A percentile compares a stretch with the other conserved stretches of the same genome.
phyloP scores from a whole-genome alignment of 2,797 vertebrate genomes.

The Calcarius lapponicus region DNA sequence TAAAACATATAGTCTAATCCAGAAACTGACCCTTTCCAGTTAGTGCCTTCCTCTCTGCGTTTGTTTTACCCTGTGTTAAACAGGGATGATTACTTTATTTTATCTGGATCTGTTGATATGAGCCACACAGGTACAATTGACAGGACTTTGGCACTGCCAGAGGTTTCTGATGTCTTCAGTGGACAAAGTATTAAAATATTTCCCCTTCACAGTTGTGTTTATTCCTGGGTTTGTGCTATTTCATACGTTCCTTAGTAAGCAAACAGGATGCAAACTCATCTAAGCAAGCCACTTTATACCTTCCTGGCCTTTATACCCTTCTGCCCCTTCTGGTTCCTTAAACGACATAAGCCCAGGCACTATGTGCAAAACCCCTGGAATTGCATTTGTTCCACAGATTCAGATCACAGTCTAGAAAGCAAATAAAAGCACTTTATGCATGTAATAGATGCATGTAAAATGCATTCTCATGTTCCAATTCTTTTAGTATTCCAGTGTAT shows the following conservation, averaged over 20 bases:
- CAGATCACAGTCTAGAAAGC: background rate
- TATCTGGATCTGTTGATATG: accelerated
- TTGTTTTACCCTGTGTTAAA: background rate
- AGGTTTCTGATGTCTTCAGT: background rate
- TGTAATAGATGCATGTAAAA: background rate
- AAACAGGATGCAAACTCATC: background rate
- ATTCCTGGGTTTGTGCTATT: background rate
- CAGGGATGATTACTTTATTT: background rate
- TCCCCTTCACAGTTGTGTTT: background rate
- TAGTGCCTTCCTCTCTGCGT: background rate
- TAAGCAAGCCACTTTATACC: background rate
- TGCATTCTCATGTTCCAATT: background rate
- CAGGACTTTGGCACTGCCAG: background rate
- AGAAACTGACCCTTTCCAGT: background rate
- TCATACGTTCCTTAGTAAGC: background rate
- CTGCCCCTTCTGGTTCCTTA: background rate
- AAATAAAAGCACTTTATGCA: background rate
- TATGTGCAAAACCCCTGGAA: background rate
- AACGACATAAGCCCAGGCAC: background rate
- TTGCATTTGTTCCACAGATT: background rate
- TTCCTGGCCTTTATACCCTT: background rate
- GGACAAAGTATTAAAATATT: background rate
- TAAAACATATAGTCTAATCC: background rate
- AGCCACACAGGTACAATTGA: background rate
- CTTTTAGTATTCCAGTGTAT: background rate